Evolutionary conservation across 2,888 invertebrate species (phyloP).

Genomic region (Sclerodermus sp.): DNA sequence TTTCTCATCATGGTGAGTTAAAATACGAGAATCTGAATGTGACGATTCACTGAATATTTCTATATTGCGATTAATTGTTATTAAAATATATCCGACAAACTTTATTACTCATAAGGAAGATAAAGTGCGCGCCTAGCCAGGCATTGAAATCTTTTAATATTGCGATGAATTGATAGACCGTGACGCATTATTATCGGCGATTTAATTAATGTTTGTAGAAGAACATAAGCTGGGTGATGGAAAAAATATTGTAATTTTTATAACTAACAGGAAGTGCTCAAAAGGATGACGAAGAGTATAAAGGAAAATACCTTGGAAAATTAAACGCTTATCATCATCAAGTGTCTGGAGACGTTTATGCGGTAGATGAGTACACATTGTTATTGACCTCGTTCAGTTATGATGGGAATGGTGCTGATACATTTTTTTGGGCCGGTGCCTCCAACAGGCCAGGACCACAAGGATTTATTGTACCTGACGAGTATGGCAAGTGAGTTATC

Average conservation of each 20-base stretch:
- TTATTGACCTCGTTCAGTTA: constrained; percentile 81
- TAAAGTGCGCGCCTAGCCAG: constrained; percentile 6
- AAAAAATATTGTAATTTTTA: too few species aligned
- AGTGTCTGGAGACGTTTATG: constrained; percentile 86
- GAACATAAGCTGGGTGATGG: too few species aligned
- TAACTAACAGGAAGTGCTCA: constrained; percentile 45
- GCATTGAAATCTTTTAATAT: constrained; percentile 22
- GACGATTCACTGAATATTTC: too few species aligned
- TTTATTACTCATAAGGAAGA: too few species aligned
- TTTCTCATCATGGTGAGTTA: constrained; percentile 21
- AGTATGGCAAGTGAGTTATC: constrained; percentile 74
- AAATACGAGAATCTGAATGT: too few species aligned
- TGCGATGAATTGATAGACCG: too few species aligned
- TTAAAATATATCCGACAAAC: constrained; percentile 21
- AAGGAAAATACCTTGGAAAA: constrained; percentile 80
- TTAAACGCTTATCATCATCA: constrained; percentile 90
- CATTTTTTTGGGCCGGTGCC: constrained; percentile 93
- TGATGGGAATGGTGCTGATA: constrained; percentile 87
- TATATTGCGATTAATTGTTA: constrained; percentile 16
- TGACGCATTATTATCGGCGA: too few species aligned
- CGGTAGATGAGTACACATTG: constrained; percentile 83
- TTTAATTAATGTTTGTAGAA: too few species aligned
- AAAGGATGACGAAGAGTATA: constrained; percentile 73
- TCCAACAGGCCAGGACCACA: constrained; percentile 84
- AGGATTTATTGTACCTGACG: constrained; percentile 89